Conservation (phyloP, 2,113 vertebrate species). For the Anolis sagrei region DNA sequence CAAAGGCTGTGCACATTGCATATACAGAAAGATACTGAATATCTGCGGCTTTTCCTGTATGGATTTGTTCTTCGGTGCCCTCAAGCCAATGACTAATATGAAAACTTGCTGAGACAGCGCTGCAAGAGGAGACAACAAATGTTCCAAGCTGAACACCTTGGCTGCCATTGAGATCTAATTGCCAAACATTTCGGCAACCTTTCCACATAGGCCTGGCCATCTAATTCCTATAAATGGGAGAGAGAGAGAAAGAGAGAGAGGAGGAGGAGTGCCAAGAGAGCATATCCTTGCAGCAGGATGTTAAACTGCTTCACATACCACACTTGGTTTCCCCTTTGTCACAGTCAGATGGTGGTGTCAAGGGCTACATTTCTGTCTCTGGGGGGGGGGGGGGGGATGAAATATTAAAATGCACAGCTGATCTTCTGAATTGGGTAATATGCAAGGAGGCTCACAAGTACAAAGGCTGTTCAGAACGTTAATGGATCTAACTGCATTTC, state of each 20-base stretch:
- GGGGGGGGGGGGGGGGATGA: not conserved
- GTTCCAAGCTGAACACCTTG: constrained; percentile 27
- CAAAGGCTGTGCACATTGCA: not conserved
- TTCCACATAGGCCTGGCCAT: not conserved
- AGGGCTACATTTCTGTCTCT: not conserved
- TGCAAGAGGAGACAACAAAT: constrained; percentile 15
- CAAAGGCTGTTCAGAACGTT: not conserved
- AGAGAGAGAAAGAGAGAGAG: not conserved
- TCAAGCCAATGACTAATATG: constrained; percentile 2
- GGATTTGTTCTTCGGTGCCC: constrained; percentile 35
- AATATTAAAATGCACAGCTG: not conserved
- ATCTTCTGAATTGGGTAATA: not conserved
- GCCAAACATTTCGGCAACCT: not conserved
- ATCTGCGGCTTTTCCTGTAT: constrained; percentile 49
- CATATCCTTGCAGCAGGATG: not conserved
- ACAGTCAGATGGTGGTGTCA: not conserved
- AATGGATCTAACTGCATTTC: not conserved
- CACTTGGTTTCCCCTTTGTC: not conserved
- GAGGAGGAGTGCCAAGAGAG: not conserved
- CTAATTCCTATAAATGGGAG: not conserved
- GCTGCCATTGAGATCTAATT: constrained; percentile 5
- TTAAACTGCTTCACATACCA: not conserved
- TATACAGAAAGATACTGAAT: constrained; percentile 50
- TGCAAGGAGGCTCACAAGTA: not conserved
- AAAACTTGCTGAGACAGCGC: constrained; percentile 58